Conservation (phyloP, 2,113 vertebrate genomes). For the Empidonax traillii region DNA sequence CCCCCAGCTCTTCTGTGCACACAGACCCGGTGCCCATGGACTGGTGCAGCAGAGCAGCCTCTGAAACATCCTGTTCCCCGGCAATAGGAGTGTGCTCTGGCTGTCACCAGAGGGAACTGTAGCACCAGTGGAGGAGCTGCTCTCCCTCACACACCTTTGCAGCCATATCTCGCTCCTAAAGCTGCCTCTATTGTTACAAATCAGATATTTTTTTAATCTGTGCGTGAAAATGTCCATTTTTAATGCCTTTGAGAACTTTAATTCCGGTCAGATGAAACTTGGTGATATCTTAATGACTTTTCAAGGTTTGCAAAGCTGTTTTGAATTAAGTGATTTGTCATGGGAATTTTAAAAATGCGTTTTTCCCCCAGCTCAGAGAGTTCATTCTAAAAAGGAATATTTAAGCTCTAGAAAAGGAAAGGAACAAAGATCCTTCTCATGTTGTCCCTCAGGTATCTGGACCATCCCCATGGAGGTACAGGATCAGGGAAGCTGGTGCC, state of each 20-base stretch:
- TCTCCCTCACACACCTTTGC: neutral
- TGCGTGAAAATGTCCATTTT: neutral
- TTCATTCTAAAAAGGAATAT: neutral
- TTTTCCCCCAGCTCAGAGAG: neutral
- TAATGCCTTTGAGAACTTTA: neutral
- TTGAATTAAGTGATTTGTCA: neutral
- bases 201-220: neutral
- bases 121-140: neutral
- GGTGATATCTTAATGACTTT: neutral
- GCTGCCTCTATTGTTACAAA: neutral
- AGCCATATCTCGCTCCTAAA: neutral
- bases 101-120: conserved; percentile 44
- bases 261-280: neutral
- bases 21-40: rapidly evolving
- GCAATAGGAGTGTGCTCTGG: neutral
- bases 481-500: neutral
- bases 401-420: neutral
- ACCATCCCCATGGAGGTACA: neutral
- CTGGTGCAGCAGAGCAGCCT: neutral
- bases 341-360: neutral
- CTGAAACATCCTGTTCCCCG: neutral
- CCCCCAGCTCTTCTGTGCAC: rapidly evolving
- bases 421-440: neutral
- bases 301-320: neutral
- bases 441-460: neutral